Base-by-base conservation (phyloP, 2,113 vertebrate species). In the cattle (Bos taurus) region DNA sequence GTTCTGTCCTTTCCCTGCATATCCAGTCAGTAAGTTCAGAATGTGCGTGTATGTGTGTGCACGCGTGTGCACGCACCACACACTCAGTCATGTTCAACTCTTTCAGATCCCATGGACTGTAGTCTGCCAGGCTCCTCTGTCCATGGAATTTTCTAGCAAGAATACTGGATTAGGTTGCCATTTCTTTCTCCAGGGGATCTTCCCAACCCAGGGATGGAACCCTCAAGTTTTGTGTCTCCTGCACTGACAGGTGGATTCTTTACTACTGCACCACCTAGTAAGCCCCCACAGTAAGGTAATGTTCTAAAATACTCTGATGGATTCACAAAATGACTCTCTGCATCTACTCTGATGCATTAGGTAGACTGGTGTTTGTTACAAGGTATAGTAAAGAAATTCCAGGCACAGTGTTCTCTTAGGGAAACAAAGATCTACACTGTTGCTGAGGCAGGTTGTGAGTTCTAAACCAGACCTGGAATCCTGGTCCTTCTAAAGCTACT, bases 61-160 rank as follows among this genome's bases (percentile, higher is more conserved):
- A 36, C 2, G 0, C 1, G 8, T 17, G 0, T 6, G 13, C 0
- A 1, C 7, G 0, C 21, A 74, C 21, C 36, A 74, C 36, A 74
- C n/a, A 40, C 19, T 71, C n/a, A 43, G 71, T 74, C 36, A 74
- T 43, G 23, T 74, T 21, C 36, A 43, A 43, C 23, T 77, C 36
- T 43, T 43, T 25, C 67, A 43, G 21, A 77, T 43, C 21, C 71
- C 23, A 43, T 26, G 23, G 71, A 43, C 12, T 43, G 12, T 43
- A 77, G 40, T 26, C 71, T 43, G 40, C 36, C 71, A 77, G 23
- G 40, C 12, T 43, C 12, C 71, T 77, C 71, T 43, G 23, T 77
- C 71, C 40, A 26, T 7, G 23, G 71, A 9, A 77, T 43, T 77
- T 43, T 43, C 71, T 15, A 77, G 23, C 40, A 43, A 43, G 40